These are phyloP conservation scores for Heptascelio sp. DNA, from an alignment of 2,888 invertebrate genomes.

Conservation along the genomic window DNA sequence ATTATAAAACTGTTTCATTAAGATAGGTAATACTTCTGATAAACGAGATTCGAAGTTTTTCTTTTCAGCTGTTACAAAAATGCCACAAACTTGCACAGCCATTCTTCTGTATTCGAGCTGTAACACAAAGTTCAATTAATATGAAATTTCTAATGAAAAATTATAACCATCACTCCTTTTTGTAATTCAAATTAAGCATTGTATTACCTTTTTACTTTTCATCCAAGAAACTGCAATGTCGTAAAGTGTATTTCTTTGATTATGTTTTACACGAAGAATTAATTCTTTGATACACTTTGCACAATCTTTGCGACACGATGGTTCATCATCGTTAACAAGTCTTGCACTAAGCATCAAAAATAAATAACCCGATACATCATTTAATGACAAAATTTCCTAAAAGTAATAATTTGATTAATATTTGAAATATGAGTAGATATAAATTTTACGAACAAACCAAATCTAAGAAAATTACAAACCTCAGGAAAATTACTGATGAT, in stretches of 20 bases:
- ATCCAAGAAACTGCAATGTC: conserved; percentile 91
- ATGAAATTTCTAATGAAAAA: conserved; percentile 4
- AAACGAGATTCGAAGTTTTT: conserved; percentile 90
- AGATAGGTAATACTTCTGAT: conserved; percentile 87
- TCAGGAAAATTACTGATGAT: conserved; percentile 93
- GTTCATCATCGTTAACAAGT: conserved; percentile 94
- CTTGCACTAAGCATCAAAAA: conserved; percentile 93
- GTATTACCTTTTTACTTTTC: conserved; percentile 87
- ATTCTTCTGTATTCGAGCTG: conserved; percentile 91
- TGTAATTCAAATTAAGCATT: background rate
- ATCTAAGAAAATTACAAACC: conserved; percentile 84
- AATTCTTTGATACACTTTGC: conserved; percentile 92
- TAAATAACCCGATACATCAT: conserved; percentile 88
- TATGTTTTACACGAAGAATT: conserved; percentile 86
- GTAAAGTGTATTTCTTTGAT: conserved; percentile 90
- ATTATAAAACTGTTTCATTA: conserved; percentile 82
- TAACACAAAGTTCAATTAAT: conserved; percentile 61
- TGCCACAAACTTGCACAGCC: conserved; percentile 93
- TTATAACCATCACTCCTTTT: too few relatives aligned
- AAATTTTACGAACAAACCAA: conserved; percentile 22
- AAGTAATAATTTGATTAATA: too few relatives aligned
- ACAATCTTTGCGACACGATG: conserved; percentile 91
- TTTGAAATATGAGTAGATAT: background rate
- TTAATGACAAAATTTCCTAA: conserved; percentile 86
- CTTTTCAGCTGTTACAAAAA: conserved; percentile 94